Conservation (phyloP, 2,888 invertebrate species). For the Ochropleura leucogaster region DNA sequence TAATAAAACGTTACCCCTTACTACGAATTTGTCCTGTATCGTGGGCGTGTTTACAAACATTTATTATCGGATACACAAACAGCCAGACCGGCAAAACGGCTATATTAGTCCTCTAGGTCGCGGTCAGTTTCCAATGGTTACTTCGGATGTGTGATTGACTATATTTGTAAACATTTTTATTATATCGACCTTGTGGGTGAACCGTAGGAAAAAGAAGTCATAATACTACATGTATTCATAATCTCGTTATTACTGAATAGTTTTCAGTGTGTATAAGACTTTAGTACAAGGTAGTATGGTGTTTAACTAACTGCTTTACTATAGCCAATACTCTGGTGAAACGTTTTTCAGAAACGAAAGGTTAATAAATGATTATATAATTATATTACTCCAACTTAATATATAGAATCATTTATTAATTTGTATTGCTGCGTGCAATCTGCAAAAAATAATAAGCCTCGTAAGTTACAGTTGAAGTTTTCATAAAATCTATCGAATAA, state of each 20-base stretch:
- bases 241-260: not conserved
- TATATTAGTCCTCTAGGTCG: too few relatives aligned
- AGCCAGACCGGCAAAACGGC: too few relatives aligned
- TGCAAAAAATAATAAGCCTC: too few relatives aligned
- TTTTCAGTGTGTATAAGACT: not conserved
- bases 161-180: not conserved
- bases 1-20: too few relatives aligned
- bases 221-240: not conserved
- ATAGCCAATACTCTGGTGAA: not conserved
- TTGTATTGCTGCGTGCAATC: not conserved
- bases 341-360: not conserved
- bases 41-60: too few relatives aligned
- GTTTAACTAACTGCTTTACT: not conserved
- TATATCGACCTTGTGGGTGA: too few relatives aligned
- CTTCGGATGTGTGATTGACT: not conserved
- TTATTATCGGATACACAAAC: too few relatives aligned
- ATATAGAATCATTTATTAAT: not conserved
- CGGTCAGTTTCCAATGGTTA: not conserved
- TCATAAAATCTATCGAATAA: too few relatives aligned
- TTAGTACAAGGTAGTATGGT: not conserved
- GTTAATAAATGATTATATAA: not conserved
- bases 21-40: too few relatives aligned
- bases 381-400: not conserved
- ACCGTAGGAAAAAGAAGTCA: not conserved
- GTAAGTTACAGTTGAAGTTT: too few relatives aligned